Percentiles rank a stretch among this genome's conserved stretches.
Conservation (phyloP, 2,888 invertebrate genomes). For the Dione vanillae region DNA sequence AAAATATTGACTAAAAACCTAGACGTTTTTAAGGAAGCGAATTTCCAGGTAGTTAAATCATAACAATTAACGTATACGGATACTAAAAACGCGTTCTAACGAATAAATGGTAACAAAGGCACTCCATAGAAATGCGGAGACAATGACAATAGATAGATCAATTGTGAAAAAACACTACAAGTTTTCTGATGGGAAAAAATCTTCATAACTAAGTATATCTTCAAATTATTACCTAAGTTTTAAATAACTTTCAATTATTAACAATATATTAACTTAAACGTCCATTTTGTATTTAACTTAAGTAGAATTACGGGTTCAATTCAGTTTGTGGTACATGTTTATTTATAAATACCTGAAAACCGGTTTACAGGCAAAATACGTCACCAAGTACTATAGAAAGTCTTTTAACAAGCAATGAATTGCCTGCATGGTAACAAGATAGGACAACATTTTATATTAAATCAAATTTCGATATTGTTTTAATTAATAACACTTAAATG, state of each 20-base stretch:
- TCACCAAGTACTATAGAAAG: background rate
- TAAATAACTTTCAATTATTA: background rate
- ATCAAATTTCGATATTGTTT: background rate
- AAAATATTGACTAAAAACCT: too few relatives aligned
- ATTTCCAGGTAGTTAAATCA: background rate
- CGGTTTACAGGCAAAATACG: background rate
- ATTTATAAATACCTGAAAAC: background rate
- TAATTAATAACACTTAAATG: background rate
- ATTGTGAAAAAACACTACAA: background rate
- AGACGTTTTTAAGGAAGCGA: background rate
- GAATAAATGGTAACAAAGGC: slow-evolving; percentile 8
- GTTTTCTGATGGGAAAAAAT: background rate
- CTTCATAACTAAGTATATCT: background rate
- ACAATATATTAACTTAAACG: background rate
- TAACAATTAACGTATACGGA: slow-evolving; percentile 13
- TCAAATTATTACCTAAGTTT: background rate
- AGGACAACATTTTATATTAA: too few relatives aligned
- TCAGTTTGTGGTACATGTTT: background rate
- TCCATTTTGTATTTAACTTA: background rate
- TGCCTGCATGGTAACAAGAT: too few relatives aligned
- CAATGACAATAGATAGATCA: background rate
- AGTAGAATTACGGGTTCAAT: background rate
- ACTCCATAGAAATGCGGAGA: slow-evolving; percentile 3
- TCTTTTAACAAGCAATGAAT: background rate
- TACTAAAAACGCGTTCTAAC: background rate